A percentile compares a stretch with the other conserved stretches of the same genome.
phyloP scores from a whole-genome alignment of 2,797 vertebrate genomes.

The Orientallactaga sibirica region DNA sequence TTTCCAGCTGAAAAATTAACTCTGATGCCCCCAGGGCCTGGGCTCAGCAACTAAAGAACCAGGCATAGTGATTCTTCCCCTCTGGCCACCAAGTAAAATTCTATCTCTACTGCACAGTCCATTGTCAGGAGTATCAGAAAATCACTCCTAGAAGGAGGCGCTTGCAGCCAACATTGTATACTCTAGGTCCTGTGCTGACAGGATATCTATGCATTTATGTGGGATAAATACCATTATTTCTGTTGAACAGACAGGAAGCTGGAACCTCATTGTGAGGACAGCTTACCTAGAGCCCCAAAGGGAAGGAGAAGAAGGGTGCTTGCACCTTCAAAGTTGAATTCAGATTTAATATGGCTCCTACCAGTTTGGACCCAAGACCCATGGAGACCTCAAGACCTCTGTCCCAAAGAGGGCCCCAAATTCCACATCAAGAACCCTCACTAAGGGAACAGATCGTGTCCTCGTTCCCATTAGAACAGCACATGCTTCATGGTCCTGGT shows the following conservation, averaged over 20 bases:
- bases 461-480: not conserved
- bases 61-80: not conserved
- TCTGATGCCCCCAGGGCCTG: constrained; percentile 4
- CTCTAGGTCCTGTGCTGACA: not conserved
- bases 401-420: not conserved
- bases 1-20: constrained; percentile 56
- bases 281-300: not conserved
- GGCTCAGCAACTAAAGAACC: not conserved
- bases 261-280: not conserved
- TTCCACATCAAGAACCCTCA: not conserved
- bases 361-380: not conserved
- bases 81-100: not conserved
- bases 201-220: not conserved
- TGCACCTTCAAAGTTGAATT: not conserved
- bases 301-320: not conserved
- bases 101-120: not conserved
- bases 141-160: not conserved
- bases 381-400: not conserved
- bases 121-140: not conserved
- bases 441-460: not conserved
- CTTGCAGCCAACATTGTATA: not conserved
- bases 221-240: not conserved
- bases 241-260: not conserved
- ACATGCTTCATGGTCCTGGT: not conserved
- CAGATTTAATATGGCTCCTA: not conserved